Evolutionary conservation across 2,888 invertebrate species (phyloP), one percentile per base, ranked within the genome.

Genomic region (Dysmachus trigonus): DNA sequence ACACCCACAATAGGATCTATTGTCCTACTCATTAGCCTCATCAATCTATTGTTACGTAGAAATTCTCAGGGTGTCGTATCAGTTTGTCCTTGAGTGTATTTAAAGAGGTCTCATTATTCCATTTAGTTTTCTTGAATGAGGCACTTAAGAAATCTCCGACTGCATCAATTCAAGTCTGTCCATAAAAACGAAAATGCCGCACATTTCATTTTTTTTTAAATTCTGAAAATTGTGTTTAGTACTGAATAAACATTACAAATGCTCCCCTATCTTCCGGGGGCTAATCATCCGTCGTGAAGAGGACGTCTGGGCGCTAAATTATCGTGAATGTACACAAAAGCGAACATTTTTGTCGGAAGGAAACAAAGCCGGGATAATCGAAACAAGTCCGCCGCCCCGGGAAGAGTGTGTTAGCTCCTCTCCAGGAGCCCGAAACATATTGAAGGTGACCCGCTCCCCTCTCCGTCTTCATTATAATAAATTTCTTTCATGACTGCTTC

Each of bases 401-500:
- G 38, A 83, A 83, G 72, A 83, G 72, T 72, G 83, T 72, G 41
- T 72, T 83, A 72, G 27, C 83, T 83, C 30, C 41, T n/a, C 83
- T 83, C 30, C 41, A 1, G 15, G 10, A 72, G 47, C 35, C 15
- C 71, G 83, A n/a, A 83, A 71, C 83, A 83, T 83, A 83, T 83
- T 83, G 83, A 72, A 83, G 83, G 83, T 83, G 83, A 83, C 83
- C 83, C 72, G 74, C 38, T 85, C 76, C 86, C 81, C 72, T 81
- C 47, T 35, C 76, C 86, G 62, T 85, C 86, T 73, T 87, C 87
- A 87, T 87, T 87, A 87, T 85, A 87, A 87, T 87, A 87, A 87
- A 87, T 87, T 87, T 87, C 87, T 87, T 86, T 86, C 87, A 85
- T 87, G 87, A 87, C 87, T 87, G 87, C 87, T 87, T 85, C 85